Base-by-base conservation (phyloP, 2,113 vertebrate species). In the Circaetus cinerascens region DNA sequence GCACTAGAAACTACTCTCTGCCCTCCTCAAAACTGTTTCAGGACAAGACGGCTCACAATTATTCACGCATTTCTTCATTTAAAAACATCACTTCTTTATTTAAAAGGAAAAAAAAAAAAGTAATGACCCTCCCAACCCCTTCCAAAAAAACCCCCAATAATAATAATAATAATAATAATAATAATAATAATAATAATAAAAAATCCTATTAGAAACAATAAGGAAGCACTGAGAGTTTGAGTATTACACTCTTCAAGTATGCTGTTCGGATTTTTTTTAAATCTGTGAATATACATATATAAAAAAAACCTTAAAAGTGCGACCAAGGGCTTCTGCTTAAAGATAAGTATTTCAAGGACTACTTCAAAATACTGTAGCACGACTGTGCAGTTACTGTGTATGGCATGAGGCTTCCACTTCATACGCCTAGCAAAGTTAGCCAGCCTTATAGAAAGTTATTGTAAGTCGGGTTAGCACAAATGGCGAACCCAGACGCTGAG, bases 141-240 rank as follows among this genome's bases (percentile, higher is more conserved):
- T 97, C 91, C 86, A 98, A 98, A 96, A 98, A 97, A 97, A 95
- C 46, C 87, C 96, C 98, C 97, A 97, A 97, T 97, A 98, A 96
- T 94, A 81, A 98, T 97, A 62, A 98, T 97, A 46, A 98, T 98
- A 97, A 97, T 97, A 98, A 96, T 94, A 81, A 98, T 97, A 62
- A 98, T 97, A 46, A 98, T 98, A 80, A 98, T 98, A 97, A 98
- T 97, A 95, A 98, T 98, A 98, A 99, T 99, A 98, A 98, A 98
- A 98, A 98, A 99, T 98, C 98, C 98, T 98, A 99, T 98, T 99
- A 99, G 98, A 99, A 99, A 98, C 98, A 97, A 97, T 98, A 99
- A 98, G 99, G 99, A 99, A 99, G 99, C 99, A 99, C 99, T 99
- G 99, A 99, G 98, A 98, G 99, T 99, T 97, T 98, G 99, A 99